phyloP scores from a whole-genome alignment of 2,888 invertebrate genomes.

The Smittia aterrima region DNA sequence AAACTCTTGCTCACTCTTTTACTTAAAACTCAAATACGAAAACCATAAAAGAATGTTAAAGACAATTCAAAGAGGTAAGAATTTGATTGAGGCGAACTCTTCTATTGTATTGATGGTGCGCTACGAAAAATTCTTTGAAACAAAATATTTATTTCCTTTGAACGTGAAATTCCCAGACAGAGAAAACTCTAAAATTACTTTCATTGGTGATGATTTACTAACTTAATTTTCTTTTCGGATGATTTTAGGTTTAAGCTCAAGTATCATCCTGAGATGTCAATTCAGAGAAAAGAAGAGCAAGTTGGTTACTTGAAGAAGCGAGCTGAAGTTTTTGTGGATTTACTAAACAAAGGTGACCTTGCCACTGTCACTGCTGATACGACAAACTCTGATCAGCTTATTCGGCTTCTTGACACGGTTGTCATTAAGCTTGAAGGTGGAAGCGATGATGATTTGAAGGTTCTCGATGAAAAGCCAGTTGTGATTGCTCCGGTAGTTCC shows the following conservation, averaged over 20 bases:
- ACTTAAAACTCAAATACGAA: background rate
- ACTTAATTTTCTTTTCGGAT: constrained; percentile 43
- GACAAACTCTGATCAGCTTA: constrained; percentile 75
- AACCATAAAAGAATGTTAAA: background rate
- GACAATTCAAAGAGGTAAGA: background rate
- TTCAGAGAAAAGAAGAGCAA: constrained; percentile 86
- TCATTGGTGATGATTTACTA: no score
- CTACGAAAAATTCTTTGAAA: no score
- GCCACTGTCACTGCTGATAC: constrained; percentile 81
- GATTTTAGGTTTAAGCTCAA: constrained; percentile 92
- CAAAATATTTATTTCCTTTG: no score
- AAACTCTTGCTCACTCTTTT: background rate
- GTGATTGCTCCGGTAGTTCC: constrained; percentile 47
- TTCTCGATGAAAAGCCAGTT: constrained; percentile 69
- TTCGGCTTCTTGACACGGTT: constrained; percentile 89
- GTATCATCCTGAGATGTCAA: constrained; percentile 96
- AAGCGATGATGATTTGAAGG: constrained; percentile 80
- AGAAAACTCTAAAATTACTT: no score
- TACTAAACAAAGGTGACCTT: constrained; percentile 71
- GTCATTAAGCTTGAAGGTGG: constrained; percentile 96
- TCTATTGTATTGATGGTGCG: no score
- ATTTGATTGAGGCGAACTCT: no score
- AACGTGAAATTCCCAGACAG: no score
- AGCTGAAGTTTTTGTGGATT: constrained; percentile 82
- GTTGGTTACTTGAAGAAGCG: constrained; percentile 78